Evolutionary conservation across 1,140 invertebrate species (phyloP).

Genomic region (Lepidurus apus): DNA sequence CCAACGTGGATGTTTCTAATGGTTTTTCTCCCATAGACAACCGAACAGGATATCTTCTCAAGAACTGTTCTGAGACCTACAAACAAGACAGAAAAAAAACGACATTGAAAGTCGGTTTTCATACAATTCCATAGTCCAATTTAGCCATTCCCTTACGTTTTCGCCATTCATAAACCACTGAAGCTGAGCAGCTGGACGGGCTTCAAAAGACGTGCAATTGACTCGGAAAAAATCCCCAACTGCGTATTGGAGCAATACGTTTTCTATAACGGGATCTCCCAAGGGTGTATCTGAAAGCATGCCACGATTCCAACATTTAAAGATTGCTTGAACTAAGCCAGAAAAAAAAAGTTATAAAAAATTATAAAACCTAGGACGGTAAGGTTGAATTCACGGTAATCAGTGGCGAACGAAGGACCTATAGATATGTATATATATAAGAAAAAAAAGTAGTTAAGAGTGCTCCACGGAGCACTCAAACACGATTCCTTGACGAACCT

Average conservation of each 20-base stretch:
- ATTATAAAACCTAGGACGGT: slow-evolving; percentile 27
- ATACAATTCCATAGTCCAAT: neutral
- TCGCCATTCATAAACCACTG: slow-evolving; percentile 33
- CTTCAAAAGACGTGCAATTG: slow-evolving; percentile 33
- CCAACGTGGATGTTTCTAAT: slow-evolving; percentile 29
- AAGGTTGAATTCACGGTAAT: slow-evolving; percentile 32
- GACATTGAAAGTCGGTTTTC: neutral
- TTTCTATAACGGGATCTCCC: slow-evolving; percentile 32
- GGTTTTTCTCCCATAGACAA: slow-evolving; percentile 25
- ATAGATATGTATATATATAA: neutral
- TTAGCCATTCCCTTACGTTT: slow-evolving; percentile 22
- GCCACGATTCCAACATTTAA: neutral
- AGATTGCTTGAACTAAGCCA: neutral
- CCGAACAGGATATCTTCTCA: slow-evolving; percentile 22
- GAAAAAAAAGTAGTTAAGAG: neutral
- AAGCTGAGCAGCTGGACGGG: slow-evolving; percentile 25
- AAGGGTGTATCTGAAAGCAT: slow-evolving; percentile 23
- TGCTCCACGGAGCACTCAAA: neutral
- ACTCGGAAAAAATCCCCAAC: slow-evolving; percentile 26
- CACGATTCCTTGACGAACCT: neutral
- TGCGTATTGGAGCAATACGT: slow-evolving; percentile 25
- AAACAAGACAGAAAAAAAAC: neutral
- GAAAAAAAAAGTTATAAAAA: neutral
- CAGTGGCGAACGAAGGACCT: slow-evolving; percentile 29
- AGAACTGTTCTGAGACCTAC: slow-evolving; percentile 5